A percentile compares a stretch with the other conserved stretches of the same genome.
Evolutionary conservation across 2,113 vertebrate genomes (phyloP).

Genomic region (Pelecanus crispus): DNA sequence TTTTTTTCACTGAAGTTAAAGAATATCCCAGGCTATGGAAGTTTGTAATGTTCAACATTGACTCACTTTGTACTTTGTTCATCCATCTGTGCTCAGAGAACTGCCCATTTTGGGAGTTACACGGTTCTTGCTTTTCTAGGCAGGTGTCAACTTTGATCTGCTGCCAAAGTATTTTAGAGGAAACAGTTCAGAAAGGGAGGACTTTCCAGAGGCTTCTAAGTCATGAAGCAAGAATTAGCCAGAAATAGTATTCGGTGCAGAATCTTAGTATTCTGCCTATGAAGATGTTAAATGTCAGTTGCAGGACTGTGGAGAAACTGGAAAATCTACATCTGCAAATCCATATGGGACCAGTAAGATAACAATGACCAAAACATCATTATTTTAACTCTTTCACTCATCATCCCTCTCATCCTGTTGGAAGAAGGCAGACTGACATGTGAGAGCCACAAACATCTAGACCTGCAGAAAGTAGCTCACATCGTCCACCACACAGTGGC

Average conservation of each 20-base stretch:
- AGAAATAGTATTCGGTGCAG: background rate
- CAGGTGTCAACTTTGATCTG: background rate
- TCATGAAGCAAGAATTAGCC: background rate
- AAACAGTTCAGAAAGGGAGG: background rate
- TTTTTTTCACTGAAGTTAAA: background rate
- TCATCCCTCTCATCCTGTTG: background rate
- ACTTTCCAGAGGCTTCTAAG: background rate
- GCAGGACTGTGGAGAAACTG: background rate
- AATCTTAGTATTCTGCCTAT: background rate
- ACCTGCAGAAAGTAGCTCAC: background rate
- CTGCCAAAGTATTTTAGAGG: background rate
- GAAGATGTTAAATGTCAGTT: background rate
- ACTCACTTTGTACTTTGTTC: background rate
- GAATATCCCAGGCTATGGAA: background rate
- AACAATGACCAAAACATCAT: background rate
- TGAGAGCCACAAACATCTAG: background rate
- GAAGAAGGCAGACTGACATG: background rate
- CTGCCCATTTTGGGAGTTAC: background rate
- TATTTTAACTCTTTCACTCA: background rate
- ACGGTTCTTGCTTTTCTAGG: background rate
- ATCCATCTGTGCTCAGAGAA: background rate
- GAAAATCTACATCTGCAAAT: background rate
- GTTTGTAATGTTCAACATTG: background rate
- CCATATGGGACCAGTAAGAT: background rate
- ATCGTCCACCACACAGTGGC: rapidly evolving